phyloP scores from a whole-genome alignment of 2,888 invertebrate species.

The Malacosoma neustria region DNA sequence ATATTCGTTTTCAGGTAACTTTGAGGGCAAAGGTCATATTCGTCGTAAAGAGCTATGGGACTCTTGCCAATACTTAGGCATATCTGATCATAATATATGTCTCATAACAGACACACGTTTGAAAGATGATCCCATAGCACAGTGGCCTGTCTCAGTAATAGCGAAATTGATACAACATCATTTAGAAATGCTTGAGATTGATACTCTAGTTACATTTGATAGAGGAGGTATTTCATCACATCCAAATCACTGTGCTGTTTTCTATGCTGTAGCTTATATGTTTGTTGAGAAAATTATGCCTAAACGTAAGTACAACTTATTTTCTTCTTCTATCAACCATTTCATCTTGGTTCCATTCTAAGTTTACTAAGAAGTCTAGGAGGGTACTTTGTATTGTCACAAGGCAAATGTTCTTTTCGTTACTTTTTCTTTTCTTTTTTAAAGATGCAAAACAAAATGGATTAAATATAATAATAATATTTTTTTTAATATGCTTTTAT shows the following conservation, averaged over 20 bases:
- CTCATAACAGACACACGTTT: slow-evolving; percentile 81
- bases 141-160: slow-evolving; percentile 79
- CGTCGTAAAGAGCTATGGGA: slow-evolving; percentile 88
- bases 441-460: no score
- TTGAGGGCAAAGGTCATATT: slow-evolving; percentile 74
- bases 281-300: slow-evolving; percentile 85
- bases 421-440: no score
- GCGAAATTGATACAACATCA: slow-evolving; percentile 67
- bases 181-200: slow-evolving; percentile 83
- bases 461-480: no score
- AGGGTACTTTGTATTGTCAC: no score
- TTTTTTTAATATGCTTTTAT: no score
- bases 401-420: no score
- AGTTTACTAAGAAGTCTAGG: no score
- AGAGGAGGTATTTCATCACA: slow-evolving; percentile 94
- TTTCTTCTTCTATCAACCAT: no score
- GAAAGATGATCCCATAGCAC: slow-evolving; percentile 83
- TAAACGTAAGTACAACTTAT: slow-evolving; percentile 78
- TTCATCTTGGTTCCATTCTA: no score
- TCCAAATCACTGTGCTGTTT: slow-evolving; percentile 91
- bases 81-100: slow-evolving; percentile 84
- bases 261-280: slow-evolving; percentile 86
- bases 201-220: slow-evolving; percentile 95
- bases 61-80: slow-evolving; percentile 86
- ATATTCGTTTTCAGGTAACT: slow-evolving; percentile 72